Conservation (phyloP, 1,140 invertebrate genomes). For the Chymomyza costata region DNA sequence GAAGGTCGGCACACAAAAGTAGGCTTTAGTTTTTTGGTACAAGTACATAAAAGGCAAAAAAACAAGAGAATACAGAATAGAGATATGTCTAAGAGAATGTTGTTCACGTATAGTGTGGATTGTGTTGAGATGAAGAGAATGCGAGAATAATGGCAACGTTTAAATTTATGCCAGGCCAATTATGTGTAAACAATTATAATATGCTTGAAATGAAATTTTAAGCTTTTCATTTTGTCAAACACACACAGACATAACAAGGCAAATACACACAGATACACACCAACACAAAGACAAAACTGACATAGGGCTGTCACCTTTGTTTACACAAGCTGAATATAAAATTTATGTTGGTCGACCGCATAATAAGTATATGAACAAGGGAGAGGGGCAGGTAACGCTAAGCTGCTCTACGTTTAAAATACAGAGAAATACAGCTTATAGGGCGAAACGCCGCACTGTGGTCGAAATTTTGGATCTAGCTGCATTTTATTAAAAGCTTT, state of each 20-base stretch:
- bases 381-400: not conserved
- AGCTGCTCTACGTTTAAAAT: too few species aligned
- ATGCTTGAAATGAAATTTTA: constrained; percentile 50
- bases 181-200: constrained; percentile 55
- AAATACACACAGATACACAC: constrained; percentile 2
- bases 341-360: constrained; percentile 42
- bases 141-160: too few species aligned
- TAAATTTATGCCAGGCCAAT: constrained; percentile 14
- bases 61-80: too few species aligned
- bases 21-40: not conserved
- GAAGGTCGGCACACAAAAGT: constrained; percentile 40
- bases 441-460: too few species aligned
- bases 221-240: constrained; percentile 42
- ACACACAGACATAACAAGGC: constrained; percentile 26
- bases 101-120: too few species aligned
- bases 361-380: not conserved
- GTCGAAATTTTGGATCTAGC: too few species aligned
- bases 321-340: constrained; percentile 58
- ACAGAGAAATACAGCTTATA: too few species aligned
- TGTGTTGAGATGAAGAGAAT: too few species aligned
- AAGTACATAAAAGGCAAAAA: not conserved
- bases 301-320: constrained; percentile 56
- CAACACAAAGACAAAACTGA: constrained; percentile 37
- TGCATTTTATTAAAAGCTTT: too few species aligned
- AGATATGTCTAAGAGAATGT: too few species aligned